Evolutionary conservation across 2,113 vertebrate species (phyloP).

Genomic region (Struthio camelus): DNA sequence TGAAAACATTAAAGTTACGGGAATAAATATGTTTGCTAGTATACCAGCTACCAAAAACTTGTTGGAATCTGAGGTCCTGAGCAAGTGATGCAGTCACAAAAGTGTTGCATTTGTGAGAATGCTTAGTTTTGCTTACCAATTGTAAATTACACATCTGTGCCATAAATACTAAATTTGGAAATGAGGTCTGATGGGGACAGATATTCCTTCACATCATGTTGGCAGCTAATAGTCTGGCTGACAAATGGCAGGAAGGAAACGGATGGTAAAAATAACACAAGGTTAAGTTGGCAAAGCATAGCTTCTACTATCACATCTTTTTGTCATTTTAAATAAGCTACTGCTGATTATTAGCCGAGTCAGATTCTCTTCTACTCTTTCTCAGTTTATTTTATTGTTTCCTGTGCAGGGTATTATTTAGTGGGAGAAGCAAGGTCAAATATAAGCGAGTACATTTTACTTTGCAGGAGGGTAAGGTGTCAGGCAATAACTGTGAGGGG

Average conservation of each 20-base stretch:
- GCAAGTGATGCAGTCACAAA: not conserved
- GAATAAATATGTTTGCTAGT: not conserved
- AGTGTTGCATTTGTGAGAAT: not conserved
- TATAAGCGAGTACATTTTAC: not conserved
- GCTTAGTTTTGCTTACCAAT: not conserved
- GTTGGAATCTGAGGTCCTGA: not conserved
- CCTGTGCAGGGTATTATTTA: not conserved
- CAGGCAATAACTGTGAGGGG: not conserved
- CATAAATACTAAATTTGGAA: constrained; percentile 26
- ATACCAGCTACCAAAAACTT: not conserved
- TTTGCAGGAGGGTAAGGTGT: not conserved
- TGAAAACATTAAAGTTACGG: not conserved
- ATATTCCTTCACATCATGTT: not conserved
- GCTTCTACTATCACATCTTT: not conserved
- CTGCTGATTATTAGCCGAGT: not conserved
- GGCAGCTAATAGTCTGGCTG: constrained; percentile 15
- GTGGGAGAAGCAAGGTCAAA: not conserved
- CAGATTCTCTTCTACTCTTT: not conserved
- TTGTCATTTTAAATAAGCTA: not conserved
- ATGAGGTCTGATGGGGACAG: not conserved
- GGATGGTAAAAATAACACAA: constrained; percentile 40
- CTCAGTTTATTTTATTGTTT: not conserved
- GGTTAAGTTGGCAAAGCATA: constrained; percentile 22
- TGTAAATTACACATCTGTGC: not conserved
- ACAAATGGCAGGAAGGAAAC: constrained; percentile 45